Percentiles rank a stretch among this genome's conserved stretches.
Conservation (phyloP, 2,797 vertebrate genomes). For the Thamnophis elegans region DNA sequence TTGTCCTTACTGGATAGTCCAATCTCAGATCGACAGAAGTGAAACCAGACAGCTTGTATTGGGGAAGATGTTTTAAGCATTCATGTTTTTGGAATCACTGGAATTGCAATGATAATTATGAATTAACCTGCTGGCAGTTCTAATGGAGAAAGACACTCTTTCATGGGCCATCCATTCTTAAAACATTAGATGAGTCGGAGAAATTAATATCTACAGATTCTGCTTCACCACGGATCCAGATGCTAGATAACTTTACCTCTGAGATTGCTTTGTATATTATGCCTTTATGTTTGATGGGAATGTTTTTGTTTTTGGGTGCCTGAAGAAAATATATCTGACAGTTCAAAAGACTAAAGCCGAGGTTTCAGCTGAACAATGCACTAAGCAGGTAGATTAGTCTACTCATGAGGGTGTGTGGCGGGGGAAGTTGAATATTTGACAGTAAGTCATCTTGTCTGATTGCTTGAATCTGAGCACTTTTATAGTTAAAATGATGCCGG, state of each 20-base stretch:
- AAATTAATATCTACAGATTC: background rate
- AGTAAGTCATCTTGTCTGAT: conserved; percentile 44
- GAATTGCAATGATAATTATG: background rate
- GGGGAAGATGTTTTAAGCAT: background rate
- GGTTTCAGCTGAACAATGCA: background rate
- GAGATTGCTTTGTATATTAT: conserved; percentile 6
- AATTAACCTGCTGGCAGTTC: background rate
- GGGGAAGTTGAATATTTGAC: conserved; percentile 36
- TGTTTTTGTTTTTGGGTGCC: conserved; percentile 43
- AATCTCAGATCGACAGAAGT: background rate
- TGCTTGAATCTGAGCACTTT: conserved; percentile 44
- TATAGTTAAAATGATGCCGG: conserved; percentile 39
- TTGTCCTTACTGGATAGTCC: background rate
- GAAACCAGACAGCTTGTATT: background rate
- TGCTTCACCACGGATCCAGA: background rate
- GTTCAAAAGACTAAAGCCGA: conserved; percentile 32
- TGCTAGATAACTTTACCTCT: background rate
- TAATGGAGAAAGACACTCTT: background rate
- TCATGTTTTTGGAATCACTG: background rate
- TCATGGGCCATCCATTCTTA: fast-evolving
- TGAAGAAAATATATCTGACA: conserved; percentile 53
- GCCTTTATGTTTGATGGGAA: conserved; percentile 45
- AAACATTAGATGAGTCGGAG: background rate
- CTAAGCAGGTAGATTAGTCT: conserved; percentile 27
- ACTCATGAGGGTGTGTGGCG: background rate